These are phyloP conservation scores for Branchinecta lynchi DNA, from an alignment of 1,140 invertebrate genomes.

Conservation along the genomic window DNA sequence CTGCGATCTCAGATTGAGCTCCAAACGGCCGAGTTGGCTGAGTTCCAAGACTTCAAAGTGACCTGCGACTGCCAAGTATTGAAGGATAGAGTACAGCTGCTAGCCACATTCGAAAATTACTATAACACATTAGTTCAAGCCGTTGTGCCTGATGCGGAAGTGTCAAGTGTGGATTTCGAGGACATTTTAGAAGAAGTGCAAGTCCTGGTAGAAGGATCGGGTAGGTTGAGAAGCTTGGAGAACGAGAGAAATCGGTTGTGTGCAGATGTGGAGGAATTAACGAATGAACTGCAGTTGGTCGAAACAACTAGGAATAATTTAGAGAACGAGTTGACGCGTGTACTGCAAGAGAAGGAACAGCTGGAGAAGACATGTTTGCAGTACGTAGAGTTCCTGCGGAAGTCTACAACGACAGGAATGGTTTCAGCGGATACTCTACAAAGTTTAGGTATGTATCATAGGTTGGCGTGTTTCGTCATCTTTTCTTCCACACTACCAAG, in stretches of 20 bases:
- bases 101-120: too few species aligned
- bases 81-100: too few species aligned
- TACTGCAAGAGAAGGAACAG: background rate
- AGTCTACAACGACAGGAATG: background rate
- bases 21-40: too few species aligned
- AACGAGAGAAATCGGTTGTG: background rate
- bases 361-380: background rate
- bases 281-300: background rate
- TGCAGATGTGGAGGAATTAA: background rate
- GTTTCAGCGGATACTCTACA: background rate
- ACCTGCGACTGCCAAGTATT: too few species aligned
- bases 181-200: background rate
- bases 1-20: too few species aligned
- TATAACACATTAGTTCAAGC: too few species aligned
- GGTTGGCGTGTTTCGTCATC: too few species aligned
- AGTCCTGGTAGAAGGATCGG: background rate
- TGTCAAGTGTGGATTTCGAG: background rate
- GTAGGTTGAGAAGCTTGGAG: background rate
- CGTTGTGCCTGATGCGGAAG: background rate
- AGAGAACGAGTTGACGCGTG: background rate
- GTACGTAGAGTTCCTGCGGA: background rate
- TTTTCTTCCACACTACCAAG: too few species aligned
- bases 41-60: too few species aligned
- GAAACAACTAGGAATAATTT: background rate
- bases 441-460: background rate